A percentile compares a stretch with the other conserved stretches of the same genome.
These are phyloP conservation scores for Eulemur rubriventer DNA, from an alignment of 2,797 vertebrate species.

Conservation along the genomic window DNA sequence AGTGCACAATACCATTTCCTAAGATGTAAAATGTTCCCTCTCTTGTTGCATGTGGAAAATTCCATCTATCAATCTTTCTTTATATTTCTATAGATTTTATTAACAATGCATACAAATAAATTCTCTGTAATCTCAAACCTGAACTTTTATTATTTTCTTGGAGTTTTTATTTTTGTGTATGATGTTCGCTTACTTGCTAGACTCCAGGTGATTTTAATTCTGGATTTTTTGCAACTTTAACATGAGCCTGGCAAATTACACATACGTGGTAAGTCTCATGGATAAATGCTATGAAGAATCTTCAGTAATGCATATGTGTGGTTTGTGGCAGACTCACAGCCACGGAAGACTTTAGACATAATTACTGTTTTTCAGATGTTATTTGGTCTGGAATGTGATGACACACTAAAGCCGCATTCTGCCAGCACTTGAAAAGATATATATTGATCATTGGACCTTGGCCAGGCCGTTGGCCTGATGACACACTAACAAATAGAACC, in stretches of 20 bases:
- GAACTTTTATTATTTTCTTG: slow-evolving; percentile 32
- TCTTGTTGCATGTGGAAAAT: background rate
- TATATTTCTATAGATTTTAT: slow-evolving; percentile 13
- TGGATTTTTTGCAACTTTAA: background rate
- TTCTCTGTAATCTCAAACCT: background rate
- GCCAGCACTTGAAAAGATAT: background rate
- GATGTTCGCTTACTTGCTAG: background rate
- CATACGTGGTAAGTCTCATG: background rate
- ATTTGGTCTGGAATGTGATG: background rate
- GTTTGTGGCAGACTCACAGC: background rate
- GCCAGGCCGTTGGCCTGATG: background rate
- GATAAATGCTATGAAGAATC: background rate
- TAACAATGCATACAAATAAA: slow-evolving; percentile 35
- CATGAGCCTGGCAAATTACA: background rate
- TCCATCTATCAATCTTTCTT: background rate
- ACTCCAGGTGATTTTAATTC: background rate
- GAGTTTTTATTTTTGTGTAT: background rate
- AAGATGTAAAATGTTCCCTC: background rate
- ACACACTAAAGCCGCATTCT: background rate
- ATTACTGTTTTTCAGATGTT: background rate
- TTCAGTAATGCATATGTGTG: background rate
- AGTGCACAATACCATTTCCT: background rate
- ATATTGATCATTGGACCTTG: background rate
- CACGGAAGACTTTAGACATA: background rate
- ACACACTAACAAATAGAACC: background rate